Evolutionary conservation across 2,797 vertebrate genomes (phyloP), one percentile per base, ranked within the genome.

Genomic region (Melopsittacus undulatus): DNA sequence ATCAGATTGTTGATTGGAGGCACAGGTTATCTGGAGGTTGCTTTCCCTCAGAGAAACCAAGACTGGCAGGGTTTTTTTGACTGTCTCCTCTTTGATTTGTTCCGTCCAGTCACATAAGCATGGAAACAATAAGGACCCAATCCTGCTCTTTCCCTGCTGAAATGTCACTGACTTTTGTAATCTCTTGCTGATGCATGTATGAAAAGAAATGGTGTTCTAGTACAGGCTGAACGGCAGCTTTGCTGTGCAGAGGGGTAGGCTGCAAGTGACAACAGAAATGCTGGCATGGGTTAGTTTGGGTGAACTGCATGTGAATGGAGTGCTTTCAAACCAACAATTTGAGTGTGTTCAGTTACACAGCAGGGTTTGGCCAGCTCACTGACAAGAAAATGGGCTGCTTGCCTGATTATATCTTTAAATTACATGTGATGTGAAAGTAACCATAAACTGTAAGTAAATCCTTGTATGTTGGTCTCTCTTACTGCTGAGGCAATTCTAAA

Each of bases 71-170:
- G 3, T 3, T 11, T 59, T 79, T 30, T 40, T 68, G 4, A 27
- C 83, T 75, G 21, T 95, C 81, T 87, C 52, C 57, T 62, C 63
- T 93, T 92, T 80, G 72, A 57, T 85, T 95, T 95, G 64, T 84
- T 94, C 56, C 95, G 36, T 61, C 85, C 23, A 72, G 74, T 68
- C 54, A 57, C 92, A 87, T 95, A 85, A 93, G 68, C 68, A 22
- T n/a, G 45, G 27, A 79, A 77, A 51, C 83, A 94, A 93, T 80
- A 87, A 83, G 75, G 64, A 59, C 59, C 81, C 51, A 72, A 80
- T 90, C 51, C 68, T 92, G 52, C 79, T 89, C 75, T 92, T 62
- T 51, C 69, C 6, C 34, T 76, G 62, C 17, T 86, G 73, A 87
- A 92, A 66, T 75, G 42, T 34, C n/a, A 15, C 21, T 83, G 52